Evolutionary conservation across 2,797 vertebrate species (phyloP), one percentile per base, ranked within the genome.

Genomic region (Sciurus vulgaris): DNA sequence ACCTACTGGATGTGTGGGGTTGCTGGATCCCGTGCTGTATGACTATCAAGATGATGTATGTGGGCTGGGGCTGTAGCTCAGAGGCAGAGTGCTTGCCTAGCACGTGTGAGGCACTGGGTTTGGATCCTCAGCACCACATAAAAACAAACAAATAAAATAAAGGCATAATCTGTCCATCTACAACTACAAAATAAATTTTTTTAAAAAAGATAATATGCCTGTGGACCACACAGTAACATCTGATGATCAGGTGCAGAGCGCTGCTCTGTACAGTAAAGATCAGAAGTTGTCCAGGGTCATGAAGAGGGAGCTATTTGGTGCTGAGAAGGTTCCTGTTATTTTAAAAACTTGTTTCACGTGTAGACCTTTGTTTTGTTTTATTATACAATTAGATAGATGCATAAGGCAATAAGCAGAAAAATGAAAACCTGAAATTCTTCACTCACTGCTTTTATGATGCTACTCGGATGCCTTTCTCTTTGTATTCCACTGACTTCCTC

Each of bases 11-110:
- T 20, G 49, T 72, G 35, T 13, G 49, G 56, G 30, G 26, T 2
- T 28, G 44, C 61, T 10, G 3, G 0, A 6, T 33, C 49, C 63
- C 56, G 14, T 3, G 22, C 28, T 8, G 0, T 0, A 6, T 26
- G 72, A 13, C 30, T 65, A 20, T 3, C 38, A 69, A 91, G 77
- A 2, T 2, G 5, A 33, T 7, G 8, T 2, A 6, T 1, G 13
- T 35, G 12, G 0, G 0, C 44, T 47, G 44, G 44, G 44, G 44
- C 44, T 47, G 44, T 47, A 9, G 44, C 44, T 59, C 56, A 59
- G 44, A 7, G 44, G 44, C 44, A 47, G 44, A 47, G 44, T 5
- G 44, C 44, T 47, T 47, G 44, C 44, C 44, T 47, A 7, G 44
- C 9, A 47, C 9, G 5, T 47, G 44, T 47, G 44, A 9, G 44